Conservation (phyloP, 2,888 invertebrate genomes). For the Agrochola lychnidis region DNA sequence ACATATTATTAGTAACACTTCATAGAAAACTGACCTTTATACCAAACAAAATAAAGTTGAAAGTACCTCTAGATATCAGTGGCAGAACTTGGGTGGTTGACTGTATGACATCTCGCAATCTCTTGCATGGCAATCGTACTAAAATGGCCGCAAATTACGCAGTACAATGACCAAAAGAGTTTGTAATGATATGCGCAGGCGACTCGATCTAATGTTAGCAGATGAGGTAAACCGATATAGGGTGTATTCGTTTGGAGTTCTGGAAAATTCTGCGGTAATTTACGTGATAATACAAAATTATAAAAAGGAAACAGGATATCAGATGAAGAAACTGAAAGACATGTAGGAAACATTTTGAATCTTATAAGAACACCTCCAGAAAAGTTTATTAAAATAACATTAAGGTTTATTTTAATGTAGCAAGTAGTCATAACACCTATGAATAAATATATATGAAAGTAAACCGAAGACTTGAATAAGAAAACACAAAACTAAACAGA, state of each 20-base stretch:
- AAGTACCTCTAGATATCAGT: not conserved
- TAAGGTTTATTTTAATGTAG: not conserved
- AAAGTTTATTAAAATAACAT: not conserved
- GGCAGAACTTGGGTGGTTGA: slow-evolving; percentile 49
- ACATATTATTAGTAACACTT: slow-evolving; percentile 10
- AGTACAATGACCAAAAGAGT: slow-evolving; percentile 71
- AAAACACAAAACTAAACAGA: not conserved
- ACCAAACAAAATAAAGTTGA: slow-evolving; percentile 1
- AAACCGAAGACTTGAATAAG: not conserved
- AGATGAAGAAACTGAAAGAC: not conserved
- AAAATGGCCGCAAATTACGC: slow-evolving; percentile 76
- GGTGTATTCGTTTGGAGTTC: slow-evolving; percentile 19
- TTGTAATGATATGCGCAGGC: slow-evolving; percentile 63
- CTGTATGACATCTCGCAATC: slow-evolving; percentile 74
- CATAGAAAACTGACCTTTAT: slow-evolving; percentile 53
- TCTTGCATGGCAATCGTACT: slow-evolving; percentile 72
- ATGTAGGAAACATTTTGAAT: not conserved
- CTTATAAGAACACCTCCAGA: slow-evolving; percentile 8
- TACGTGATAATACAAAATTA: no score
- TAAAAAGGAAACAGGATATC: not conserved
- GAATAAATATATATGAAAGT: not conserved
- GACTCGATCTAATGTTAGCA: slow-evolving; percentile 58
- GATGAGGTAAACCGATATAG: slow-evolving; percentile 46
- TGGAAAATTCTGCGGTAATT: not conserved
- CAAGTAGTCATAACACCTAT: no score